Conservation (phyloP, 1,140 invertebrate genomes). For the Ptiloglossa arizonensis region DNA sequence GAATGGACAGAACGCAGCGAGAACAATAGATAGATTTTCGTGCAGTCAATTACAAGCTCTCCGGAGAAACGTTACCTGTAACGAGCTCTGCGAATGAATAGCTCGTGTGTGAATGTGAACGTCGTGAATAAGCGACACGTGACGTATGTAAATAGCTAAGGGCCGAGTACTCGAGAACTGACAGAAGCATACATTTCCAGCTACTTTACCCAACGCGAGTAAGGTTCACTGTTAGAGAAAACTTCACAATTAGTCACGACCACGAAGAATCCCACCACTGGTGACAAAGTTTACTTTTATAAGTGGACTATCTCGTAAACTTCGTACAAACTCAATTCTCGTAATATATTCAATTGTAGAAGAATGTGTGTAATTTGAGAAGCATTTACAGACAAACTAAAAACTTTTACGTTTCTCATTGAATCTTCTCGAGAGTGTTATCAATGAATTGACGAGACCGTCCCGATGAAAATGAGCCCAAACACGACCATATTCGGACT, state of each 20-base stretch:
- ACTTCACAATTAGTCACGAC: not conserved
- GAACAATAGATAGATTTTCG: not conserved
- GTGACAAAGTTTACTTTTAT: no score
- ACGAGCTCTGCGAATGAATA: not conserved
- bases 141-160: not conserved
- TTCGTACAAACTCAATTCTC: no score
- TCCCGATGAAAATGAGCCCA: no score
- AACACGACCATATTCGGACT: no score
- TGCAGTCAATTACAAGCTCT: not conserved
- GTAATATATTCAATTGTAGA: no score
- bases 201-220: not conserved
- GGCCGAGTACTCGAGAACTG: not conserved
- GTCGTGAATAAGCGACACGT: not conserved
- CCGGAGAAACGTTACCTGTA: not conserved
- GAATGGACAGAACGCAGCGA: not conserved
- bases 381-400: no score
- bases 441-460: no score
- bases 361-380: no score
- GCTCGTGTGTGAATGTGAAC: not conserved
- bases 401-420: no score
- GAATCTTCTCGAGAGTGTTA: no score
- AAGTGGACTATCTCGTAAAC: no score
- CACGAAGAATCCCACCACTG: no score
- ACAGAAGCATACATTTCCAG: not conserved
- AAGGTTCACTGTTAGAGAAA: not conserved